Conservation (phyloP, 2,797 vertebrate genomes). For the Acipenser ruthenus region DNA sequence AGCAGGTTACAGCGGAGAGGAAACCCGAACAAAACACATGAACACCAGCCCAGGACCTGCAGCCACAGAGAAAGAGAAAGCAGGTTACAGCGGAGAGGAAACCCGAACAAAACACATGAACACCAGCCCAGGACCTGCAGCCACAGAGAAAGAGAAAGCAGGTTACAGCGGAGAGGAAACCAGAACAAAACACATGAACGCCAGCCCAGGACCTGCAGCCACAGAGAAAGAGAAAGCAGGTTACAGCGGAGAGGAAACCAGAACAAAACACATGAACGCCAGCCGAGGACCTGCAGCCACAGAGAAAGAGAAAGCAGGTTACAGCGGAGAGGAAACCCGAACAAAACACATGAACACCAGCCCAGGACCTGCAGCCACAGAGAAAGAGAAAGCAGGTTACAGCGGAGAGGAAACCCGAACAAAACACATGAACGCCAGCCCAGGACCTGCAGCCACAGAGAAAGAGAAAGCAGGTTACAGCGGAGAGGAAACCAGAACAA, state of each 20-base stretch:
- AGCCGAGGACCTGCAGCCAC: constrained; percentile 49
- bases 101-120: constrained; percentile 35
- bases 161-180: no score
- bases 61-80: not conserved
- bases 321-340: no score
- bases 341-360: constrained; percentile 47
- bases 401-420: no score
- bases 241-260: no score
- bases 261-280: constrained; percentile 41
- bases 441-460: constrained; percentile 41
- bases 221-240: no score
- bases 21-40: constrained; percentile 22
- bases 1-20: no score
- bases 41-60: constrained; percentile 58
- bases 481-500: no score
- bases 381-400: no score
- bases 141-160: no score
- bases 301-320: no score
- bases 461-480: no score
- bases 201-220: constrained; percentile 52
- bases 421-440: constrained; percentile 50
- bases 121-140: constrained; percentile 53
- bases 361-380: constrained; percentile 44
- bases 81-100: no score
- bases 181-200: constrained; percentile 37